phyloP scores from a whole-genome alignment of 2,113 vertebrate species.

The Damaliscus lunatus region DNA sequence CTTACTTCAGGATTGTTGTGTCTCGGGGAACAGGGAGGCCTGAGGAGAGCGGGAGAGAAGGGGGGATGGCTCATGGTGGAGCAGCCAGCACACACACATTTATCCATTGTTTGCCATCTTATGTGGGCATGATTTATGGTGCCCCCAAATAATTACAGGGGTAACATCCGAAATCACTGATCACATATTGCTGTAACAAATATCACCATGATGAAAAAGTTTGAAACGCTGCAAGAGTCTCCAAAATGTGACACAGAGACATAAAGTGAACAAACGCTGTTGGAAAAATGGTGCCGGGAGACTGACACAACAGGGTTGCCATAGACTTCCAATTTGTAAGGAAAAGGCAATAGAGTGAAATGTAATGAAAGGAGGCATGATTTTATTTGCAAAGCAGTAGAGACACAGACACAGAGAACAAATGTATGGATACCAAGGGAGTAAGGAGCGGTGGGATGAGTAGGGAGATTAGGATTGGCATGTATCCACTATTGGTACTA shows the following conservation, averaged over 20 bases:
- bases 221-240: background rate
- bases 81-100: background rate
- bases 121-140: background rate
- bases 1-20: background rate
- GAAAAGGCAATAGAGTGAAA: background rate
- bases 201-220: background rate
- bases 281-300: background rate
- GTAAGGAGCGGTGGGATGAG: background rate
- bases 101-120: background rate
- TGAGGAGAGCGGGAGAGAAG: background rate
- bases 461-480: background rate
- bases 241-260: background rate
- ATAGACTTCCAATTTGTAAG: background rate
- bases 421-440: background rate
- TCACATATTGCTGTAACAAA: background rate
- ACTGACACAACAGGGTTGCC: background rate
- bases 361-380: background rate
- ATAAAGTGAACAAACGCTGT: background rate
- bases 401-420: background rate
- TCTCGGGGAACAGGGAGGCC: background rate
- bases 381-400: background rate
- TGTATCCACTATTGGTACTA: background rate
- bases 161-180: background rate
- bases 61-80: background rate
- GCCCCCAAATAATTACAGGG: background rate